Percentiles rank a stretch among this genome's conserved stretches.
Conservation (phyloP, 2,113 vertebrate species). For the Benitochromis conjunctus region DNA sequence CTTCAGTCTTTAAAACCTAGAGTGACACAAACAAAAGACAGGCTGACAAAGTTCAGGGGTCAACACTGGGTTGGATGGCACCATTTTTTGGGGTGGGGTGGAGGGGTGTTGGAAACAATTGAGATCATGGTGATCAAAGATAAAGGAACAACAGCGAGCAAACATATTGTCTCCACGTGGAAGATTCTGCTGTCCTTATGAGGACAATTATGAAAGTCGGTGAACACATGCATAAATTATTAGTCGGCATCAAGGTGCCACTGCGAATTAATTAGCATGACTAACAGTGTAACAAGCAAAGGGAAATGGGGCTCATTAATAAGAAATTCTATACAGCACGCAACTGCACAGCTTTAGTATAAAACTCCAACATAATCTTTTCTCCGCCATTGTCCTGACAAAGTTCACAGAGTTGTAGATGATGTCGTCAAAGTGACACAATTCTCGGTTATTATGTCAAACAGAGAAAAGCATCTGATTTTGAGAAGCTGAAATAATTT, state of each 20-base stretch:
- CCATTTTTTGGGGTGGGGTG: conserved; percentile 15
- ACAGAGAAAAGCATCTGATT: neutral
- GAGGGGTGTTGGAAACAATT: conserved; percentile 28
- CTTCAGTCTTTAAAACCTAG: conserved; percentile 56
- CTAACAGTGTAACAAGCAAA: conserved; percentile 1
- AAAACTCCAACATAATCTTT: neutral
- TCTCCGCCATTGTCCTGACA: neutral
- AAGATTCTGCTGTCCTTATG: neutral
- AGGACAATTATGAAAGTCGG: conserved; percentile 10
- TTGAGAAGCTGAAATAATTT: neutral
- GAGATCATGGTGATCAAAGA: neutral
- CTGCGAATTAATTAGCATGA: conserved; percentile 30
- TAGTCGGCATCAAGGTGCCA: conserved; percentile 21
- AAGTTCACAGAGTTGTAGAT: neutral
- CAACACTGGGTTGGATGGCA: conserved; percentile 57
- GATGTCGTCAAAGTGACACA: fast-evolving
- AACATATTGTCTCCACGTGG: neutral
- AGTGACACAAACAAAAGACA: conserved; percentile 55
- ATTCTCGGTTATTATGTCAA: neutral
- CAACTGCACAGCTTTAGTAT: neutral
- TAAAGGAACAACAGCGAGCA: neutral
- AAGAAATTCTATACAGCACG: neutral
- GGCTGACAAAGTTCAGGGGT: conserved; percentile 62
- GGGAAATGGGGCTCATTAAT: conserved; percentile 1
- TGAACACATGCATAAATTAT: conserved; percentile 1